A percentile compares a stretch with the other conserved stretches of the same genome.
phyloP scores from a whole-genome alignment of 2,113 vertebrate species.

The Cinclus mexicanus region DNA sequence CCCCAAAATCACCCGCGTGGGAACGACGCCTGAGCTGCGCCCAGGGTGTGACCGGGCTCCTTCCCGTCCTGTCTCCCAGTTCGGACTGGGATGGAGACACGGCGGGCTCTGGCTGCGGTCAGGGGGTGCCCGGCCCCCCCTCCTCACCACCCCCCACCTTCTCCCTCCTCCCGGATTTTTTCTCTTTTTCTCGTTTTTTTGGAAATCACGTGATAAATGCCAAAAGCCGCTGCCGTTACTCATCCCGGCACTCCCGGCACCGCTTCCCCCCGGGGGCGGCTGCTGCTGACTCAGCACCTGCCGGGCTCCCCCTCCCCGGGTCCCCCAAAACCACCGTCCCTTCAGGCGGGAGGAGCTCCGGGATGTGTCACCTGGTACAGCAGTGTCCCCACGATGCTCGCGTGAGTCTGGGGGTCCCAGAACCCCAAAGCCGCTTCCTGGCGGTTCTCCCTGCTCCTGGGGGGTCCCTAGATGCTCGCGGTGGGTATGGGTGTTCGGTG shows the following conservation, averaged over 20 bases:
- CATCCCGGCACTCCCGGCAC: background rate
- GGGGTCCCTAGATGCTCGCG: fast-evolving
- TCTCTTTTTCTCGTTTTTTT: background rate
- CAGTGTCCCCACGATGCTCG: background rate
- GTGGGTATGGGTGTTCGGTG: fast-evolving
- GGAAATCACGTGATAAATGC: constrained; percentile 39
- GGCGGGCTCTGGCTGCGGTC: no score
- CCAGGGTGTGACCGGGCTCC: no score
- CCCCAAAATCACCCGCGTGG: background rate
- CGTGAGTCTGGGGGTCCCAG: background rate
- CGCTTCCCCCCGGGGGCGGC: constrained; percentile 20
- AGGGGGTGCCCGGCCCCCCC: background rate
- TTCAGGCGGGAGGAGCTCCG: background rate
- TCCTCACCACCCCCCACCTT: background rate
- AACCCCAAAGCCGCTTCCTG: fast-evolving
- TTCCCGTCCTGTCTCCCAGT: background rate
- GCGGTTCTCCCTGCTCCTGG: background rate
- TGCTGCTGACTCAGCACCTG: background rate
- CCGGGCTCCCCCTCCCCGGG: background rate
- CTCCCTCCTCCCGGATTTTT: background rate
- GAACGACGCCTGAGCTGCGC: background rate
- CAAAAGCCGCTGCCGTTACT: constrained; percentile 1
- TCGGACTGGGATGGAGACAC: background rate
- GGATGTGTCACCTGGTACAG: background rate
- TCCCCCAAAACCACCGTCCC: background rate